These are phyloP conservation scores for Desmophyllum pertusum DNA, from an alignment of 92 coral and sea anemone genomes.

Conservation along the genomic window DNA sequence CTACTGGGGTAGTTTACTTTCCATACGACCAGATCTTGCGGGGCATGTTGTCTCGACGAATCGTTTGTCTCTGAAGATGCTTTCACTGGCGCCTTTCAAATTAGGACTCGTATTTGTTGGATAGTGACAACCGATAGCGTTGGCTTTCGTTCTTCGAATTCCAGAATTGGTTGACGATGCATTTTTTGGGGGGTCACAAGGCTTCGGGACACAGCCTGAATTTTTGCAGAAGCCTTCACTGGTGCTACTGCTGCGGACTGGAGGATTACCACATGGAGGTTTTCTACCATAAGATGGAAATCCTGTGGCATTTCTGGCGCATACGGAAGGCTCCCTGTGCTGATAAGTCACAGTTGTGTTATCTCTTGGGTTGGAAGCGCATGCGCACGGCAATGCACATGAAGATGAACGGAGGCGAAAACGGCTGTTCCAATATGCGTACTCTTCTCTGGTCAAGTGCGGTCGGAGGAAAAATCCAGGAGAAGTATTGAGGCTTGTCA, in stretches of 20 bases:
- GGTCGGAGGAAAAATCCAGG: constrained; percentile 34
- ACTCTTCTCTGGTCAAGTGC: constrained; percentile 35
- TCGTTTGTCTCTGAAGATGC: not conserved
- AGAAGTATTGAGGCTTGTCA: not conserved
- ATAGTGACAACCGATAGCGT: not conserved
- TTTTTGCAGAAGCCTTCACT: not conserved
- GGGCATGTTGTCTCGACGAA: not conserved
- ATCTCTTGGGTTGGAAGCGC: not conserved
- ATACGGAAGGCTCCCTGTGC: constrained; percentile 5
- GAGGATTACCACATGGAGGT: not conserved
- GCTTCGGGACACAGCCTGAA: not conserved
- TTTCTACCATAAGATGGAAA: not conserved
- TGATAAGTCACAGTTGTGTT: not conserved
- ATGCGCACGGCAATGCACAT: not conserved
- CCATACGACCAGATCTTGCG: no score
- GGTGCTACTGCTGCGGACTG: not conserved
- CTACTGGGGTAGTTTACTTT: no score
- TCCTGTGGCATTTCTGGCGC: constrained; percentile 11
- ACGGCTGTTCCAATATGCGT: constrained; percentile 29
- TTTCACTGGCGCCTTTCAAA: not conserved
- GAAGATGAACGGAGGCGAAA: not conserved
- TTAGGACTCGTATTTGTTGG: not conserved
- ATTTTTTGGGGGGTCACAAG: not conserved
- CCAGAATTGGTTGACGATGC: not conserved
- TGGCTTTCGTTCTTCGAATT: not conserved